Percentiles rank a stretch among this genome's conserved stretches.
phyloP scores from a whole-genome alignment of 2,888 invertebrate species.

The Auanema freiburgensis region DNA sequence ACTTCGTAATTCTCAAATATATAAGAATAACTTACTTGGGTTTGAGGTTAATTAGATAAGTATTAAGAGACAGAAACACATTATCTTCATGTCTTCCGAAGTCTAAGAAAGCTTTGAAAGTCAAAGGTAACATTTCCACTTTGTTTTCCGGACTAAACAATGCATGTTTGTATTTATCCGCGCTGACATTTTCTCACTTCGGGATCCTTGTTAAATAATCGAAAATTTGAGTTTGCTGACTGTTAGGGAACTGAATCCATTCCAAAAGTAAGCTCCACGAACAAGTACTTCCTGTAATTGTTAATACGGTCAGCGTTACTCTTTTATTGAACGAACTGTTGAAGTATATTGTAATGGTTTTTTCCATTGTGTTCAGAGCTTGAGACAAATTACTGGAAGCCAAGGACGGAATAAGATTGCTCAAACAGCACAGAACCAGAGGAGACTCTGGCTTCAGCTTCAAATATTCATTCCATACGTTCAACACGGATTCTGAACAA shows the following conservation, averaged over 20 bases:
- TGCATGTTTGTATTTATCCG: background rate
- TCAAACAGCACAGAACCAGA: constrained; percentile 34
- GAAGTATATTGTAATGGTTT: constrained; percentile 50
- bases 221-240: constrained; percentile 21
- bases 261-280: constrained; percentile 38
- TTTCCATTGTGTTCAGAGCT: constrained; percentile 51
- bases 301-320: background rate
- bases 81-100: constrained; percentile 27
- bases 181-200: constrained; percentile 16
- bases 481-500: constrained; percentile 38
- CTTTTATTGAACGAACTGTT: constrained; percentile 32
- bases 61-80: constrained; percentile 33
- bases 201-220: constrained; percentile 41
- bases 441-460: constrained; percentile 34
- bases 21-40: constrained; percentile 46
- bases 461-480: constrained; percentile 36
- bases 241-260: constrained; percentile 40
- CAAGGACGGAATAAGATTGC: constrained; percentile 39
- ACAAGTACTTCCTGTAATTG: constrained; percentile 34
- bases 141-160: constrained; percentile 33
- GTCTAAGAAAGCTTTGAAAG: constrained; percentile 32
- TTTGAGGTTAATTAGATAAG: constrained; percentile 47
- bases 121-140: constrained; percentile 31
- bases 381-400: constrained; percentile 44
- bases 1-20: background rate